Evolutionary conservation across 2,888 invertebrate genomes (phyloP).

Genomic region (Hemaris fuciformis): DNA sequence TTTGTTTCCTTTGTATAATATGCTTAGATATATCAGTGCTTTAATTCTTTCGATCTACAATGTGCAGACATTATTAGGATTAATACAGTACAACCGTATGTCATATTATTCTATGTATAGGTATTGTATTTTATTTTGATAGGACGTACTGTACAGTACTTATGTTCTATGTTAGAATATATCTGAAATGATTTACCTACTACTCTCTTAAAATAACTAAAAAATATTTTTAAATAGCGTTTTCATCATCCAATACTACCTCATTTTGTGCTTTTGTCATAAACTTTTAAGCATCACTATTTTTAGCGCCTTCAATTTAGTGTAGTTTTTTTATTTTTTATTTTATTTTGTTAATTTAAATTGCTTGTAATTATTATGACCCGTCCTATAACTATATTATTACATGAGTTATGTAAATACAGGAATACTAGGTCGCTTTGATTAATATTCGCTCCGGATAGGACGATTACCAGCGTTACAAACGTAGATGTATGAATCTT

Average conservation of each 20-base stretch:
- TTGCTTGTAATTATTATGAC: background rate
- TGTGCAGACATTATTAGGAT: no score
- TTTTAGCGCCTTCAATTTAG: no score
- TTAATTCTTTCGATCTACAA: no score
- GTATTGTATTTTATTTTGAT: no score
- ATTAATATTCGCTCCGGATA: background rate
- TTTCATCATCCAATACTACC: no score
- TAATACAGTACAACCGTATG: no score
- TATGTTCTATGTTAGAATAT: background rate
- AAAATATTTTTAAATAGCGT: no score
- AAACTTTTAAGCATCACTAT: background rate
- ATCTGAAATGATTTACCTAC: no score
- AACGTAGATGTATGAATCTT: conserved; percentile 2
- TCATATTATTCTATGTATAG: no score
- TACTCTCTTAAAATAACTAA: no score
- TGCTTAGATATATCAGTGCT: no score
- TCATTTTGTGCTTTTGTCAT: background rate
- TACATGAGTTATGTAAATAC: background rate
- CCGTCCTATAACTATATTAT: background rate
- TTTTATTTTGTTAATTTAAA: no score
- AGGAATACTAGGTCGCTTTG: background rate
- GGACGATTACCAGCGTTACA: background rate
- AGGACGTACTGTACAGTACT: background rate
- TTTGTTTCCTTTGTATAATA: background rate
- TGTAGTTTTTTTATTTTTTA: background rate